Conservation (phyloP, 2,797 vertebrate species). For the Erethizon dorsatum region DNA sequence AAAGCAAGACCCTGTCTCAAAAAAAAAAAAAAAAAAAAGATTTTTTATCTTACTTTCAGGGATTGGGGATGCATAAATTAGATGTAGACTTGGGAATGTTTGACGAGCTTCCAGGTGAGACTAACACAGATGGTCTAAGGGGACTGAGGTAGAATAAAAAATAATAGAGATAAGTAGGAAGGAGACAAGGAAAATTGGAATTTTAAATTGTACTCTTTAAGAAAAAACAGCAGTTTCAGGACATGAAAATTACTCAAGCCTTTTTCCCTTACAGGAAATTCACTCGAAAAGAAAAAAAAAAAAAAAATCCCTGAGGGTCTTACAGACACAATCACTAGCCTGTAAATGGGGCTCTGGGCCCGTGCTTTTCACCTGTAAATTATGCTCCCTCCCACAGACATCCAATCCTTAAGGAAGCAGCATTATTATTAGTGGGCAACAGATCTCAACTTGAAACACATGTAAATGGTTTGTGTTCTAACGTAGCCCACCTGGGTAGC, state of each 20-base stretch:
- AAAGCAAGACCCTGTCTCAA: neutral
- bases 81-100: neutral
- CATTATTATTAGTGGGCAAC: neutral
- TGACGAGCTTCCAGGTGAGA: neutral
- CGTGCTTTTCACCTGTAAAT: neutral
- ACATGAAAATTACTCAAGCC: neutral
- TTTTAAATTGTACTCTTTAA: neutral
- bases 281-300: neutral
- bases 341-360: neutral
- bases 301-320: neutral
- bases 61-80: constrained; percentile 4
- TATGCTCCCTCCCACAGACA: neutral
- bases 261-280: neutral
- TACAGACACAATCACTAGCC: neutral
- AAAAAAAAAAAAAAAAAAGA: no score
- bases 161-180: neutral
- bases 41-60: neutral
- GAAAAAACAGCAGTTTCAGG: neutral
- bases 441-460: neutral
- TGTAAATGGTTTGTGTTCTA: neutral
- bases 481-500: neutral
- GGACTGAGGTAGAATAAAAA: neutral
- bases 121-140: neutral
- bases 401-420: neutral
- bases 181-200: neutral